Conservation (phyloP, 1,140 invertebrate species). For the Sinonovacula constricta region DNA sequence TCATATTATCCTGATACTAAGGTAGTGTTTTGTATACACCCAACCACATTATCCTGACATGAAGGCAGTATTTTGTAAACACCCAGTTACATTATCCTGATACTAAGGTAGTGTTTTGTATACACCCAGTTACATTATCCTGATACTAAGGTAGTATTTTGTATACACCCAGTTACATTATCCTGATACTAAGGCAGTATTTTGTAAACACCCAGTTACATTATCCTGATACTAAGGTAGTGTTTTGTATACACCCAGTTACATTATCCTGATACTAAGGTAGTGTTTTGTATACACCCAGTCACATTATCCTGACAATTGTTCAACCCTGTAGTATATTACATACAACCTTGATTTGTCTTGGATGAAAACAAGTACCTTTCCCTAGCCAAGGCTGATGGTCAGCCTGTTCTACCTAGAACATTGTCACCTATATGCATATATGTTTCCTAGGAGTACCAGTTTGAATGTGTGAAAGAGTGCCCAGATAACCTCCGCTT, state of each 20-base stretch:
- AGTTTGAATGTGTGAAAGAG: constrained; percentile 92
- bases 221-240: neutral
- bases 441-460: constrained; percentile 52
- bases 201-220: neutral
- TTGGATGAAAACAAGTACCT: neutral
- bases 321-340: neutral
- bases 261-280: neutral
- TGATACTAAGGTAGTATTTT: neutral
- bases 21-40: neutral
- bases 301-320: neutral
- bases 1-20: neutral
- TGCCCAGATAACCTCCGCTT: constrained; percentile 88
- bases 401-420: neutral
- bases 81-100: neutral
- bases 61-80: neutral
- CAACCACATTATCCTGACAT: neutral
- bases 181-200: neutral
- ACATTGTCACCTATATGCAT: neutral
- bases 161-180: neutral
- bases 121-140: neutral
- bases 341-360: neutral
- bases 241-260: no score
- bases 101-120: neutral
- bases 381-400: neutral
- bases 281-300: neutral